phyloP scores from a whole-genome alignment of 2,113 vertebrate genomes.

The Hippocampus barbouri region DNA sequence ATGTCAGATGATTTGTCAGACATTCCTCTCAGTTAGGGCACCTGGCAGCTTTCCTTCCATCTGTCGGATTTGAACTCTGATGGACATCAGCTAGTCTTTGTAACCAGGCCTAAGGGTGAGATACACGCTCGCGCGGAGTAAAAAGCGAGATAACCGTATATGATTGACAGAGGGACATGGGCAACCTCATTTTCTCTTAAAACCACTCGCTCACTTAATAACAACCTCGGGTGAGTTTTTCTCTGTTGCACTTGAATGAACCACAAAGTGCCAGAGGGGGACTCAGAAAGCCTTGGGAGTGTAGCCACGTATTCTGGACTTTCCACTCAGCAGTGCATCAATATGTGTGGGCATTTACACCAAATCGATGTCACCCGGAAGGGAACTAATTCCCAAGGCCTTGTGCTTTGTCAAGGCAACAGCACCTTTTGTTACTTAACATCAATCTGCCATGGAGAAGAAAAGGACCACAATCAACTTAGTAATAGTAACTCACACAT shows the following conservation, averaged over 20 bases:
- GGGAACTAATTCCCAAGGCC: constrained; percentile 55
- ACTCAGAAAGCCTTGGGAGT: constrained; percentile 11
- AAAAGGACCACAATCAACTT: constrained; percentile 60
- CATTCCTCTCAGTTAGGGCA: too few species aligned
- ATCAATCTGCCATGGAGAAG: constrained; percentile 54
- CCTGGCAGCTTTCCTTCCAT: too few species aligned
- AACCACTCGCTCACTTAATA: constrained; percentile 17
- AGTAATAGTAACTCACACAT: constrained; percentile 42
- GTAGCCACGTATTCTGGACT: constrained; percentile 22
- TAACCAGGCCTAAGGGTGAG: too few species aligned
- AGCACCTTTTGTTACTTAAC: constrained; percentile 62
- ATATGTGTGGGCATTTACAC: constrained; percentile 62
- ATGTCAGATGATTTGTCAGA: too few species aligned
- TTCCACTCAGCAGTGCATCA: constrained; percentile 45
- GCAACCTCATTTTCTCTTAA: constrained; percentile 32
- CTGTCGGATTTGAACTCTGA: too few species aligned
- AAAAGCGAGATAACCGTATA: neutral
- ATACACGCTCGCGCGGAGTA: too few species aligned
- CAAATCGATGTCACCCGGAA: constrained; percentile 60
- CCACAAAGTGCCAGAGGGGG: constrained; percentile 11
- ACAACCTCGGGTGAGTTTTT: constrained; percentile 16
- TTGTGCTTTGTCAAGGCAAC: constrained; percentile 50
- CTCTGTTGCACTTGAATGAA: constrained; percentile 12
- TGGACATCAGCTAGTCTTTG: too few species aligned
- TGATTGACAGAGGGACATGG: constrained; percentile 23